Base-by-base conservation (phyloP, 1,140 invertebrate genomes). In the Hylaeus anthracinus region DNA sequence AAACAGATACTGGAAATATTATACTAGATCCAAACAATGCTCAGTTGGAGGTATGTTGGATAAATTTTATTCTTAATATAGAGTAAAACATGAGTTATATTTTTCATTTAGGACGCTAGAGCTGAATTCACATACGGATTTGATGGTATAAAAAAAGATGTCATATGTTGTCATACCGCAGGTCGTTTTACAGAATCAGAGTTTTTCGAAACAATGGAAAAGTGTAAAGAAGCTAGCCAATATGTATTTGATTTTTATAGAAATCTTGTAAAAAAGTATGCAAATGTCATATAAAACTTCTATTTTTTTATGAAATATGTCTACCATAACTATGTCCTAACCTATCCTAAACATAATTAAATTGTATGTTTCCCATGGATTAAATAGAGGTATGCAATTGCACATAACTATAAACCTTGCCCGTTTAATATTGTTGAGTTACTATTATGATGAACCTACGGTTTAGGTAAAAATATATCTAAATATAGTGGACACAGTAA, bases 171-270 rank as follows among this genome's bases (percentile, higher is more conserved):
- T 26, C 94, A 96, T 85, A 96, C 96, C 5, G 94, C 94, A 43
- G 96, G 97, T 37, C 93, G 86, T n/a, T 97, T 96, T 89, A 95
- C 94, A 75, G 93, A 95, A 82, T 92, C 93, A 51, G 94, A 96
- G 75, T 96, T 96, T 84, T 93, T 95, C 67, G 94, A 96, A 81
- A 94, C 95, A 12, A 85, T 96, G 72, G 92, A 94, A 56, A 94
- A 95, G 65, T 96, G 96, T 89, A 95, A 94, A 67, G 92, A 94
- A 60, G 95, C 95, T 45, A 96, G 95, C 92, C 92, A 94, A 77
- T 90, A 95, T 75, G 93, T 97, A 53, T 97, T 97, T 89, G 89
- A 94, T n/a, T 97, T 96, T 93, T 97, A 96, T 92, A 94, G 95
- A 82, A 94, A 95, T 66, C 92, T 95, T 74, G 94, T 95, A 43